Base-by-base conservation (phyloP, 23 tunicate genomes). In the Aplidium turbinatum region DNA sequence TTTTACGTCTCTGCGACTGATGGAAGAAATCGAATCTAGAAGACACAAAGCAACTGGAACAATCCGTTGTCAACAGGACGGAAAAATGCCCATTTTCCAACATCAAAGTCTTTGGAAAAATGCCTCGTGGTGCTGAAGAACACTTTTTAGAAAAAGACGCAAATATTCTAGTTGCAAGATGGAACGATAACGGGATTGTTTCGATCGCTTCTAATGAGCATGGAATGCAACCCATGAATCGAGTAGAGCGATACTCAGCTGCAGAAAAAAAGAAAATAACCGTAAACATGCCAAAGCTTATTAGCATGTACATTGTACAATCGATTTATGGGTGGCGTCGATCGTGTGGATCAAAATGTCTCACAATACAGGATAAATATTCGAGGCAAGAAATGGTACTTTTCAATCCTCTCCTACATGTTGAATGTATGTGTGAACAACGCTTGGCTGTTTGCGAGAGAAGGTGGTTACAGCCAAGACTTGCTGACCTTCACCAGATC, bases 381-480 rank as follows among this genome's bases (percentile, higher is more conserved):
- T 11, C 11, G n/a, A 16, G 68, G 68, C 29, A 60, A 60, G 36
- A 60, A 60, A 60, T 60, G 68, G 68, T 60, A 60, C n/a, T 30
- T 29, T 60, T 30, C 68, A 30, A 26, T 60, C 36, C 7, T 29
- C 6, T 27, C 31, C n/a, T n/a, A n/a, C n/a, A n/a, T n/a, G n/a
- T n/a, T 27, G n/a, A 60, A 60, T 20, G 68, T 60, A 6, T 60
- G 36, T 28, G 35, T 16, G n/a, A 29, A 26, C 7, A 60, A 60
- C 38, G 35, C 68, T 60, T 26, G 36, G 36, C 68, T 27, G 13
- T 60, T 60, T 60, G 36, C 36, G 3, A 29, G 68, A 29, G 38
- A 60, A 60, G 68, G 68, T 5, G 68, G 68, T 26, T 60, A 26
- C 68, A 60, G 68, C 36, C 36, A 60, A 60, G 36, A 26, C 68